Evolutionary conservation across 92 coral and sea anemone species (phyloP).

Genomic region (Siderastrea siderea): DNA sequence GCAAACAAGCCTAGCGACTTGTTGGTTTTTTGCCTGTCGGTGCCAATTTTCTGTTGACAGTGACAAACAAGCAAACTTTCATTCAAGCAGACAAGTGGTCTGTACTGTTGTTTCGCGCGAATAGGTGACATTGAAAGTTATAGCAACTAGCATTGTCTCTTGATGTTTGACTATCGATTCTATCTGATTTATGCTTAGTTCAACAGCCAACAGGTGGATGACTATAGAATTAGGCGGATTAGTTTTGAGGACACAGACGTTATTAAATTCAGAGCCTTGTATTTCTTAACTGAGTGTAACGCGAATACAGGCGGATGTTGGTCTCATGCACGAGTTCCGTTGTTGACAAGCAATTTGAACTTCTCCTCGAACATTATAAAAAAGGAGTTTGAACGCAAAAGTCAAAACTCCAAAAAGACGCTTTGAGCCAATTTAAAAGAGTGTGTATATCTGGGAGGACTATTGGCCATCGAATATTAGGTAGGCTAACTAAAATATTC

Average conservation of each 20-base stretch:
- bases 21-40: background rate
- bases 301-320: conserved; percentile 3
- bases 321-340: conserved; percentile 19
- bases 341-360: background rate
- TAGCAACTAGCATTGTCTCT: background rate
- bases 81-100: background rate
- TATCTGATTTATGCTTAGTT: background rate
- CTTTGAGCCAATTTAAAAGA: background rate
- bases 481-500: background rate
- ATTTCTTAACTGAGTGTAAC: background rate
- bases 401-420: background rate
- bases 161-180: conserved; percentile 1
- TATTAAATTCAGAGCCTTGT: background rate
- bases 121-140: background rate
- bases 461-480: background rate
- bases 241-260: conserved; percentile 12
- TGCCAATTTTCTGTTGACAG: background rate
- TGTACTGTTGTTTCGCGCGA: background rate
- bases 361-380: background rate
- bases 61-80: background rate
- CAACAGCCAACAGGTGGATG: conserved; percentile 29
- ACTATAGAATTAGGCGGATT: background rate
- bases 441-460: background rate
- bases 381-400: background rate
- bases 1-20: background rate